Percentiles rank a stretch among this genome's conserved stretches.
These are phyloP conservation scores for Zosterops borbonicus DNA, from an alignment of 2,113 vertebrate species.

Conservation along the genomic window DNA sequence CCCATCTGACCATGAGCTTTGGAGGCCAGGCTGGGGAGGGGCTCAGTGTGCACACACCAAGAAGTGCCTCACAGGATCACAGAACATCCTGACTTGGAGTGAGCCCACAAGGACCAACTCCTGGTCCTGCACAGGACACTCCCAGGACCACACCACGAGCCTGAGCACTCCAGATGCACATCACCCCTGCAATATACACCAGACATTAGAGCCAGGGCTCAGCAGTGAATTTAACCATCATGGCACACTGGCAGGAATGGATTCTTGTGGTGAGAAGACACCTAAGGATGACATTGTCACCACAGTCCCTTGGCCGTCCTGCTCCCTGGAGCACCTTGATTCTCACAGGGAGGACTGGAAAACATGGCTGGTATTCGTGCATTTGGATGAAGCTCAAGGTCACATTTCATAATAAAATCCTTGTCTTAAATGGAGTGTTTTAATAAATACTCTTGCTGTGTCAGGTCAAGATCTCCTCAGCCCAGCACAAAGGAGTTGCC, in stretches of 20 bases:
- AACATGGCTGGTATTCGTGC: neutral
- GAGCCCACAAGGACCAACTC: neutral
- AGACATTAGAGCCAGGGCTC: neutral
- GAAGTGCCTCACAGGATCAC: neutral
- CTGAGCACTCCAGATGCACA: neutral
- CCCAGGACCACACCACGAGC: neutral
- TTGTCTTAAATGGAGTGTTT: neutral
- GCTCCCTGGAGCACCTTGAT: neutral
- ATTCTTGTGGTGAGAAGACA: neutral
- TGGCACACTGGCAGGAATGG: neutral
- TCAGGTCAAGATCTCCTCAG: neutral
- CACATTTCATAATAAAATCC: neutral
- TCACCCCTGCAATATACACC: neutral
- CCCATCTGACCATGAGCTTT: neutral
- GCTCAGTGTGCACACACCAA: neutral
- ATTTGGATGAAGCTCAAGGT: neutral
- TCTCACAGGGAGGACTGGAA: neutral
- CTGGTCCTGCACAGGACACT: neutral
- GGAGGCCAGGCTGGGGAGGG: neutral
- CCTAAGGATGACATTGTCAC: neutral
- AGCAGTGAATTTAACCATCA: neutral
- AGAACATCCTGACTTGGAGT: neutral
- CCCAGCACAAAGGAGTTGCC: neutral
- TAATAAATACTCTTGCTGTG: neutral
- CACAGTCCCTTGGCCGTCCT: neutral